Base-by-base conservation (phyloP, 2,888 invertebrate genomes). In the Parnassius apollo region DNA sequence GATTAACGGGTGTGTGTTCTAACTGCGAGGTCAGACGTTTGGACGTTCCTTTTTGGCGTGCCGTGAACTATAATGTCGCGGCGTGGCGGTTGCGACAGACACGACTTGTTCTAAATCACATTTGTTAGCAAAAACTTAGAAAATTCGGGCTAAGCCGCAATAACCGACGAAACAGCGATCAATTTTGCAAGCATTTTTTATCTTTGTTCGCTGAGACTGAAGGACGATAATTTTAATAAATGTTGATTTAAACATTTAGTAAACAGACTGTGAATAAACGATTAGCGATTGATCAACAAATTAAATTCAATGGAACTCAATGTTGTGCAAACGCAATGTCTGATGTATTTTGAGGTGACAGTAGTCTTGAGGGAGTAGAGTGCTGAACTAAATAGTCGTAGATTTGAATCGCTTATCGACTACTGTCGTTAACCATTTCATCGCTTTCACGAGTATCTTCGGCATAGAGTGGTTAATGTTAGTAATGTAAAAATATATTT, bases 91-190 rank as follows among this genome's bases (percentile, higher is more conserved):
- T 62, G 48, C 57, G 52, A 57, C 52, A 62, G 52, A 13, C 54
- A 18, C 54, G 59, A 45, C 56, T 57, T 57, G 51, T 61, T 61
- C 57, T 57, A 57, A 52, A 57, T 61, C 46, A 61, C 57, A 57
- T 9, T 35, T 11, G 12, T 46, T 18, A 9, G 50, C 56, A 57
- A 62, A 62, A 62, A 61, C 35, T 9, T 10, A 45, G 45, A 12
- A 56, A 56, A 61, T 51, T 61, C 45, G 51, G 9, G 18, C 51
- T 55, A n/a, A 12, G 42, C 49, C 57, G 42, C 57, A 50, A 51
- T 61, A 55, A 55, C 44, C 42, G 55, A 13, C 49, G 12, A 13
- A 54, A 50, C 4, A n/a, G 22, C 44, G 50, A 50, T 10, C n/a
- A 49, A 57, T 58, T 42, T 13, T 45, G 35, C 9, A 25, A 13